phyloP scores from a whole-genome alignment of 1,140 invertebrate genomes.

The Lordiphosa collinella region DNA sequence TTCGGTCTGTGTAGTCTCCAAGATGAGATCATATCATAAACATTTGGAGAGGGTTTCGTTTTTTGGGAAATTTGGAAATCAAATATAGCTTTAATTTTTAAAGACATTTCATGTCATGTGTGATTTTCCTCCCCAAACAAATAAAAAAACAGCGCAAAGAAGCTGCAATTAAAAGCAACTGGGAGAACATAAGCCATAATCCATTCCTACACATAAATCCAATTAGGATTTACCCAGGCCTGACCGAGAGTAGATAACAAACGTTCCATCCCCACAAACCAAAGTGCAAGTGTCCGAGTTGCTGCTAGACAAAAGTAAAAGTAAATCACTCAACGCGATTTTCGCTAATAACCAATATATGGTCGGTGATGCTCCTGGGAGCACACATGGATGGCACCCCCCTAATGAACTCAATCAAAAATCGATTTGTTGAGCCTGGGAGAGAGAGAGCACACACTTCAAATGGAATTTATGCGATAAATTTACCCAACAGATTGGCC shows the following conservation, averaged over 20 bases:
- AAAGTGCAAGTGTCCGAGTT: slow-evolving; percentile 37
- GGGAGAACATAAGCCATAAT: slow-evolving; percentile 64
- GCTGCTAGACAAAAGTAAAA: slow-evolving; percentile 68
- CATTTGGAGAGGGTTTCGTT: slow-evolving; percentile 53
- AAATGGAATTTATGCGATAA: slow-evolving; percentile 77
- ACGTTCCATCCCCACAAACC: slow-evolving; percentile 28
- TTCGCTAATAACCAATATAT: slow-evolving; percentile 76
- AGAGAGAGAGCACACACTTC: slow-evolving; percentile 26
- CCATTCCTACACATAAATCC: slow-evolving; percentile 76
- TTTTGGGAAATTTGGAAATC: slow-evolving; percentile 19
- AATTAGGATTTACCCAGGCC: slow-evolving; percentile 68
- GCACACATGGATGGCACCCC: slow-evolving; percentile 28
- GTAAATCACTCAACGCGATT: slow-evolving; percentile 75
- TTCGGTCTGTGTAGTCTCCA: slow-evolving; percentile 44
- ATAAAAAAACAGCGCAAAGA: neutral
- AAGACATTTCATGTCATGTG: neutral
- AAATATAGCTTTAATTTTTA: slow-evolving; percentile 7
- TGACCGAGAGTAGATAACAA: slow-evolving; percentile 51
- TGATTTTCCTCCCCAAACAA: neutral
- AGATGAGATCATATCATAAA: slow-evolving; percentile 77
- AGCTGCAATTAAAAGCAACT: slow-evolving; percentile 59
- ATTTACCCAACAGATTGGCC: slow-evolving; percentile 56
- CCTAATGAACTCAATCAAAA: slow-evolving; percentile 79
- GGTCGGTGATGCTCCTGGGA: slow-evolving; percentile 49
- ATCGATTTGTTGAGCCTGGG: slow-evolving; percentile 65